phyloP scores from a whole-genome alignment of 2,797 vertebrate species.

The Labeo calbasu region DNA sequence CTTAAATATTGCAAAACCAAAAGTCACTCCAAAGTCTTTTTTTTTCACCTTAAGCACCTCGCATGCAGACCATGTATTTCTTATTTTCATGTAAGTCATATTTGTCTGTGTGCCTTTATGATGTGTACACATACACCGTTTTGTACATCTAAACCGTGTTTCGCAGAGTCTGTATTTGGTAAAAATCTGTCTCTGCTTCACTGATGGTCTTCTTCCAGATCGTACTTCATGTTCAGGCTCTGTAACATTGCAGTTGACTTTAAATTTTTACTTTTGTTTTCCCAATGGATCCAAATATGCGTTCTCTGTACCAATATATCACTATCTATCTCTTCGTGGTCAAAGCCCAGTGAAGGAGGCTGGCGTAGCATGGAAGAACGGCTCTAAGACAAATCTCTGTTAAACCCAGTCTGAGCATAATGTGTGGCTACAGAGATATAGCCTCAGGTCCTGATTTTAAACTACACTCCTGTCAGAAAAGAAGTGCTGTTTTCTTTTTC shows the following conservation, averaged over 20 bases:
- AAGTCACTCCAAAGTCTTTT: no score
- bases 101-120: background rate
- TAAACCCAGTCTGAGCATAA: conserved; percentile 32
- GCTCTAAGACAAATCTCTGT: conserved; percentile 34
- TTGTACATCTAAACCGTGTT: background rate
- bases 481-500: conserved; percentile 31
- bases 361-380: background rate
- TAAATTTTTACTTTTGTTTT: conserved; percentile 25
- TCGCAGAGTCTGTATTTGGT: background rate
- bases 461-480: conserved; percentile 47
- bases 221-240: conserved; percentile 10
- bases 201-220: background rate
- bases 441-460: conserved; percentile 43
- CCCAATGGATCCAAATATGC: conserved; percentile 11
- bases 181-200: background rate
- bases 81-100: background rate
- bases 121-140: no score
- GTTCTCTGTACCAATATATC: conserved; percentile 8
- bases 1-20: background rate
- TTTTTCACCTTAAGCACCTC: no score
- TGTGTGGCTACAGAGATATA: conserved; percentile 38
- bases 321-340: conserved; percentile 19
- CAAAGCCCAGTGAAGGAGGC: conserved; percentile 27
- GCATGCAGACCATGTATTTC: background rate
- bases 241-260: conserved; percentile 21